Evolutionary conservation across 92 coral and sea anemone species (phyloP).

Genomic region (Phenganax stokvisi): DNA sequence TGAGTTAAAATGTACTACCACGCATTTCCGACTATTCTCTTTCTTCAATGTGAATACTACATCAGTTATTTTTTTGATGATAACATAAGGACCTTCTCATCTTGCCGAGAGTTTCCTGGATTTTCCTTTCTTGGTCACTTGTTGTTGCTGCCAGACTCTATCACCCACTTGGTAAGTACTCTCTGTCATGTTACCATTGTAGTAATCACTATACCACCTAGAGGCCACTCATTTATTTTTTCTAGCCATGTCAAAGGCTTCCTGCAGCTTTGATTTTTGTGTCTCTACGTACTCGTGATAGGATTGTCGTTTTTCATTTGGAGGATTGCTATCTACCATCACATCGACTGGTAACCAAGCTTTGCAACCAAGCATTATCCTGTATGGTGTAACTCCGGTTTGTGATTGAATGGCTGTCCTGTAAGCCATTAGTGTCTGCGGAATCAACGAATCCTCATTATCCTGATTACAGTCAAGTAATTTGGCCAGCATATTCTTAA

Average conservation of each 20-base stretch:
- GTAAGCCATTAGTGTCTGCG: neutral
- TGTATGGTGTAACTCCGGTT: neutral
- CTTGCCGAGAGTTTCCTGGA: neutral
- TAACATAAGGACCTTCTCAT: neutral
- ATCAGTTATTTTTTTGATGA: neutral
- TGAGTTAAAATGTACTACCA: neutral
- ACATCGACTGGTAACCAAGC: conserved; percentile 1
- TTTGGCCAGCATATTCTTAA: neutral
- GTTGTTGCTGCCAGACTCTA: neutral
- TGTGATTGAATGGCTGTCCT: neutral
- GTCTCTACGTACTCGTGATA: neutral
- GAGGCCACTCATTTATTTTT: neutral
- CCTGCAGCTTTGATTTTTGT: neutral
- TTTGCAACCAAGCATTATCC: neutral
- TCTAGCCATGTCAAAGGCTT: neutral
- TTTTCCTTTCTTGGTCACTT: neutral
- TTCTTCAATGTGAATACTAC: neutral
- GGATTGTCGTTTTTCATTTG: neutral
- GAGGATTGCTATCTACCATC: neutral
- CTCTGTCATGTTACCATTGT: neutral
- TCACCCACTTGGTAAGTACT: neutral
- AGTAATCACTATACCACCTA: neutral
- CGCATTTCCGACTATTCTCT: neutral
- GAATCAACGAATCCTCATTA: neutral
- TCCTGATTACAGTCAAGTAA: neutral